Conservation (phyloP, 2,113 vertebrate species). For the Phaethon lepturus region DNA sequence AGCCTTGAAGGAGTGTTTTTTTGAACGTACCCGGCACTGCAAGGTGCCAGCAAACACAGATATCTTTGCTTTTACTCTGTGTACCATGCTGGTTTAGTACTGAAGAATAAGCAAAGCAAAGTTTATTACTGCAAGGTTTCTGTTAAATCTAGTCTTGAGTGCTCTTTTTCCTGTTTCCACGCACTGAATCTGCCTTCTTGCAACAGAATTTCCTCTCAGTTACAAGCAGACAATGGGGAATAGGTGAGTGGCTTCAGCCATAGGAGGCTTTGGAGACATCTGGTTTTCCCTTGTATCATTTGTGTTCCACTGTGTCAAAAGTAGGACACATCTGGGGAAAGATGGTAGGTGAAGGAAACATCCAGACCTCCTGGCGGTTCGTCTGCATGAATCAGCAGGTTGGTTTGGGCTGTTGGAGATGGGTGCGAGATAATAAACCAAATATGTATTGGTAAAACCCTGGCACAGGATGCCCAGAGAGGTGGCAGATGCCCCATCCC, state of each 20-base stretch:
- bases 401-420: neutral
- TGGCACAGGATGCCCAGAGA: too few relatives aligned
- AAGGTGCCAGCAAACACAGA: neutral
- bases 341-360: neutral
- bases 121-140: neutral
- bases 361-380: neutral
- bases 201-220: neutral
- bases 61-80: neutral
- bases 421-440: neutral
- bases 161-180: neutral
- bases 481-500: too few relatives aligned
- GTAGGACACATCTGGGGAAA: neutral
- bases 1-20: neutral
- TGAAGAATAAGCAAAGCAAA: neutral
- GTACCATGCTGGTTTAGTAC: neutral
- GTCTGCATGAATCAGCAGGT: neutral
- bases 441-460: neutral
- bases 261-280: neutral
- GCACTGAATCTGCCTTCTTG: neutral
- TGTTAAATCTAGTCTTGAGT: neutral
- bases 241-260: neutral
- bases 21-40: neutral
- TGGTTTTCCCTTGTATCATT: neutral
- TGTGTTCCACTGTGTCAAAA: constrained; percentile 21
- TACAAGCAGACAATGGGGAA: neutral